Evolutionary conservation across 2,797 vertebrate genomes (phyloP).

Genomic region (Holocentrus rufus): DNA sequence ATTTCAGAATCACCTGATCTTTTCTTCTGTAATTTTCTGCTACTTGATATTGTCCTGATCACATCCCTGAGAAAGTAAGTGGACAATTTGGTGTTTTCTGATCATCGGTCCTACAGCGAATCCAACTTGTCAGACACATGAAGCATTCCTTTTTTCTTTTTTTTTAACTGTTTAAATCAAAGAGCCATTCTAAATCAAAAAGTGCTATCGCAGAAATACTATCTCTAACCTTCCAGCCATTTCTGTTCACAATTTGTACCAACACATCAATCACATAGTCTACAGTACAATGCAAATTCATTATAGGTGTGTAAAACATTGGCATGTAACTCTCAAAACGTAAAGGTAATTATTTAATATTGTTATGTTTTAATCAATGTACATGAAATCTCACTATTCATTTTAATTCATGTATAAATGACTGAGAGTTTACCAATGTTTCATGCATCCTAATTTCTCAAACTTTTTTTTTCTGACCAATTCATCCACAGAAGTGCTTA

Average conservation of each 20-base stretch:
- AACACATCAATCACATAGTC: conserved; percentile 37
- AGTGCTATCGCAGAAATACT: conserved; percentile 56
- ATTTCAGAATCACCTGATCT: not conserved
- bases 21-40: conserved; percentile 11
- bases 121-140: conserved; percentile 1
- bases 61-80: conserved; percentile 72
- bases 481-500: conserved; percentile 36
- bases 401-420: conserved; percentile 9
- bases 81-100: conserved; percentile 23
- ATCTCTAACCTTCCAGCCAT: conserved; percentile 14
- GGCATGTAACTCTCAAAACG: conserved; percentile 23
- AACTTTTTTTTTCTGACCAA: conserved; percentile 7
- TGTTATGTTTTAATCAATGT: not conserved
- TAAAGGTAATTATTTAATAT: conserved; percentile 12
- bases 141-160: conserved; percentile 16
- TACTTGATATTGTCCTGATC: conserved; percentile 49
- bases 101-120: conserved; percentile 7
- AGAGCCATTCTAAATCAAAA: conserved; percentile 49
- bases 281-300: conserved; percentile 21
- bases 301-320: conserved; percentile 37
- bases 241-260: conserved; percentile 28
- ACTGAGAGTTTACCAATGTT: conserved; percentile 42
- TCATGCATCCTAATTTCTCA: conserved; percentile 31
- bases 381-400: conserved; percentile 2
- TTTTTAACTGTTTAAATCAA: conserved; percentile 29